Evolutionary conservation across 2,797 vertebrate genomes (phyloP).

Genomic region (Phataginus tetradactyla): DNA sequence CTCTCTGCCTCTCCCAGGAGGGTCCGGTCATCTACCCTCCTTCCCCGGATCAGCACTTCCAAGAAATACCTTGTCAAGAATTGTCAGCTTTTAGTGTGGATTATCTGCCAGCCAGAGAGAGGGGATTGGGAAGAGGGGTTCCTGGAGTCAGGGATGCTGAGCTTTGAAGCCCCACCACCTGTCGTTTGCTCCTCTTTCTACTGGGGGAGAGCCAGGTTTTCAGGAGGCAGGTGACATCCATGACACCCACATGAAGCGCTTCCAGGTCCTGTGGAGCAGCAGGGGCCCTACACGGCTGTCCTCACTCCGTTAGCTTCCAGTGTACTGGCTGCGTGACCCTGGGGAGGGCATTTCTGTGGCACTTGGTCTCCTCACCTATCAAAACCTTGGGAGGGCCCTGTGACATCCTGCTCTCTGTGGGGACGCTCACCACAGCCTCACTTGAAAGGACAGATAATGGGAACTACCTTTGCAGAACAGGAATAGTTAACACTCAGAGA

Average conservation of each 20-base stretch:
- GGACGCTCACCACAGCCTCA: not conserved
- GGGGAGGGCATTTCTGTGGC: not conserved
- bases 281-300: rapidly evolving
- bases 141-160: rapidly evolving
- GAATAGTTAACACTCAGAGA: rapidly evolving
- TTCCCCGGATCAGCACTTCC: not conserved
- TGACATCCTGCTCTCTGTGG: not conserved
- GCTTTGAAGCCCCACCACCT: not conserved
- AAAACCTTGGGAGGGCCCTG: not conserved
- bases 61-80: not conserved
- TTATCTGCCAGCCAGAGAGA: not conserved
- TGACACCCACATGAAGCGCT: no score
- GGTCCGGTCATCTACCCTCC: rapidly evolving
- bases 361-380: not conserved
- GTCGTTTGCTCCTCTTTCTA: not conserved
- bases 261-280: not conserved
- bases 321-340: not conserved
- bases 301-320: rapidly evolving
- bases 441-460: not conserved
- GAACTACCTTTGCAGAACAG: not conserved
- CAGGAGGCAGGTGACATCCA: not conserved
- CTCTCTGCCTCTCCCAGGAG: not conserved
- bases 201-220: rapidly evolving
- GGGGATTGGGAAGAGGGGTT: no score
- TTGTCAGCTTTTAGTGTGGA: not conserved